Evolutionary conservation across 30 jellyfish, hydroid and myxozoan species (phyloP).

Genomic region (Haliclystus octoradiatus): DNA sequence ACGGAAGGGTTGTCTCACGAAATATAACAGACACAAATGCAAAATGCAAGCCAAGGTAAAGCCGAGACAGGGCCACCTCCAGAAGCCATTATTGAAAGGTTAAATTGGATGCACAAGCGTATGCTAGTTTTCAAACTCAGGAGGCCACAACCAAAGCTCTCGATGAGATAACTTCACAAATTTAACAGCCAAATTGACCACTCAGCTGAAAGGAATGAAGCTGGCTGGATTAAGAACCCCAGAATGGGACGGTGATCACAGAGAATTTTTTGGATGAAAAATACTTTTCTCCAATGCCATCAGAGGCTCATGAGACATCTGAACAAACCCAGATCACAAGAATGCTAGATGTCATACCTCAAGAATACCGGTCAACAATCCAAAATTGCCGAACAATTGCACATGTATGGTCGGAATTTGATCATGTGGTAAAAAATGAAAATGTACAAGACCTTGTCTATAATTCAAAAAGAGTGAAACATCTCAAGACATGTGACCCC

Average conservation of each 20-base stretch:
- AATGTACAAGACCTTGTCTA: not conserved
- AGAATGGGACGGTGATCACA: constrained; percentile 2
- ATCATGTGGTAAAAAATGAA: not conserved
- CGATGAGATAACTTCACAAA: not conserved
- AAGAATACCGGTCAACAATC: constrained; percentile 1
- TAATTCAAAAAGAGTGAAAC: not conserved
- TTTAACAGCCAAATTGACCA: constrained; percentile 2
- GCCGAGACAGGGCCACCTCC: constrained; percentile 6
- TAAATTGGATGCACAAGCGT: not conserved
- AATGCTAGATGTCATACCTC: not conserved
- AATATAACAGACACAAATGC: too few relatives aligned
- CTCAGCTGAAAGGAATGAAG: not conserved
- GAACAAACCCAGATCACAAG: not conserved
- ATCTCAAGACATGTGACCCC: constrained; percentile 2
- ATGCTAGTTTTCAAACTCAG: constrained; percentile 1
- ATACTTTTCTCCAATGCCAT: not conserved
- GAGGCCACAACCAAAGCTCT: constrained; percentile 4
- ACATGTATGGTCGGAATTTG: not conserved
- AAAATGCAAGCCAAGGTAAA: too few relatives aligned
- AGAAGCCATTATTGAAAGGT: not conserved
- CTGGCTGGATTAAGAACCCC: constrained; percentile 2
- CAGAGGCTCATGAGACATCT: not conserved
- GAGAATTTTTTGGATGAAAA: not conserved
- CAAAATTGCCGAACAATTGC: not conserved
- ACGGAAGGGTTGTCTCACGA: not conserved